phyloP scores from a whole-genome alignment of 1,140 invertebrate genomes.

The Nebria ingens region DNA sequence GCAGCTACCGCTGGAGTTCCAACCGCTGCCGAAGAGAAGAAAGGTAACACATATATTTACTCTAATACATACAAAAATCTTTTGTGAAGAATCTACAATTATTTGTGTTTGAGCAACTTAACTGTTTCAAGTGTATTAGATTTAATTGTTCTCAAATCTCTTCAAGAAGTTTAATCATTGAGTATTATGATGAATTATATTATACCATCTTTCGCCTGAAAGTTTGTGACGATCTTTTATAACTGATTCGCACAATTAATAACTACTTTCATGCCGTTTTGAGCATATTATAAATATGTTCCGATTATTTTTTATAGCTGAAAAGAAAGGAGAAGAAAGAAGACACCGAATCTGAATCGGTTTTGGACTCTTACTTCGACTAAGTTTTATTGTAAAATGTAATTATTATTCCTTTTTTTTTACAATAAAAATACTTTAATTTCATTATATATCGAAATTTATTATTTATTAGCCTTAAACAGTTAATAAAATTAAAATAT shows the following conservation, averaged over 20 bases:
- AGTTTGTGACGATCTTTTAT: conserved; percentile 27
- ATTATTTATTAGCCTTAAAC: conserved; percentile 3
- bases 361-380: conserved; percentile 70
- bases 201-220: conserved; percentile 59
- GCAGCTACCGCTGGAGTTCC: conserved; percentile 46
- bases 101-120: no score
- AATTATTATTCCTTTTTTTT: conserved; percentile 11
- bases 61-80: not conserved
- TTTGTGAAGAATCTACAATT: no score
- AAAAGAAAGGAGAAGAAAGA: conserved; percentile 64
- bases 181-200: conserved; percentile 43
- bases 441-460: not conserved
- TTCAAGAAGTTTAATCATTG: no score
- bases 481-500: no score
- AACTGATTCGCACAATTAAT: conserved; percentile 21
- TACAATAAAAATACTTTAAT: conserved; percentile 7
- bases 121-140: no score
- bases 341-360: conserved; percentile 76
- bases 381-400: conserved; percentile 35
- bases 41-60: conserved; percentile 24
- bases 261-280: conserved; percentile 10
- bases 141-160: no score
- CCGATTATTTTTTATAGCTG: conserved; percentile 32
- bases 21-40: conserved; percentile 53
- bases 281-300: conserved; percentile 9